A percentile compares a stretch with the other conserved stretches of the same genome.
Conservation (phyloP, 2,888 invertebrate genomes). For the Euphydryas editha region DNA sequence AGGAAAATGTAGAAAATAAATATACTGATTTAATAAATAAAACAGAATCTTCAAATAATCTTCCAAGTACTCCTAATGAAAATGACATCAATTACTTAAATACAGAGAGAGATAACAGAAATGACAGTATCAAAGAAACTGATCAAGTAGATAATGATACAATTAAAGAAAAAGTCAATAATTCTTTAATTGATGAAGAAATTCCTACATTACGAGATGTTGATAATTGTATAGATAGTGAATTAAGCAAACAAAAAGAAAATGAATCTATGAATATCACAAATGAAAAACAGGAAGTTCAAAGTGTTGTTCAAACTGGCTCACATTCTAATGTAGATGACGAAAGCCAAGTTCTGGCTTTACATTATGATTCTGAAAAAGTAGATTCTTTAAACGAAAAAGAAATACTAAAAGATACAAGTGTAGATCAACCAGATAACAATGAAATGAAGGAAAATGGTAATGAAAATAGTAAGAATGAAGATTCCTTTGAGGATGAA, state of each 20-base stretch:
- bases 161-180: background rate
- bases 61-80: constrained; percentile 15
- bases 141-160: background rate
- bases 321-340: constrained; percentile 27
- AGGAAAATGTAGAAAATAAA: constrained; percentile 23
- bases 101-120: background rate
- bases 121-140: background rate
- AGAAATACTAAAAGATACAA: constrained; percentile 12
- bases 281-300: background rate
- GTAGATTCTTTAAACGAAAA: constrained; percentile 30
- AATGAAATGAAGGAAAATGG: constrained; percentile 26
- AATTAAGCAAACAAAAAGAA: constrained; percentile 17
- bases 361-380: constrained; percentile 58
- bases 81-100: constrained; percentile 6
- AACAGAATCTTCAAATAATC: constrained; percentile 23
- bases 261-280: background rate
- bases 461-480: constrained; percentile 32
- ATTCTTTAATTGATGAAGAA: background rate
- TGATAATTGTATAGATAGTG: background rate
- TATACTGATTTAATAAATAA: constrained; percentile 13
- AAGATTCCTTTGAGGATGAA: constrained; percentile 67
- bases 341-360: constrained; percentile 55
- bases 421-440: background rate
- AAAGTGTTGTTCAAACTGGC: constrained; percentile 20
- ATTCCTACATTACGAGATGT: background rate